phyloP scores from a whole-genome alignment of 2,888 invertebrate genomes.

The Ophioninae sp. region DNA sequence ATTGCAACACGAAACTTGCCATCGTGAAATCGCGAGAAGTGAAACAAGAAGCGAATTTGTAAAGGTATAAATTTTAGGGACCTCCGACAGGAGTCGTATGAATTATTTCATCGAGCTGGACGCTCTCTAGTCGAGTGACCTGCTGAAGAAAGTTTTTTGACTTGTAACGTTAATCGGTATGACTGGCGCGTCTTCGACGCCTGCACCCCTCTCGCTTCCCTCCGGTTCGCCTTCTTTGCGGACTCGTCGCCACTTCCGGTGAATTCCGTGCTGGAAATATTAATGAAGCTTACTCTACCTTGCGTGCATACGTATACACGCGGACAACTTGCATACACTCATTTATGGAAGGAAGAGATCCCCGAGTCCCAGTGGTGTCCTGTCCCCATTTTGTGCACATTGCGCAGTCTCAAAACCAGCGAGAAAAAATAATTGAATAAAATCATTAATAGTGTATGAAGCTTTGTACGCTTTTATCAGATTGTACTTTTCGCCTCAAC shows the following conservation, averaged over 20 bases:
- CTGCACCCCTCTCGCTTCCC: slow-evolving; percentile 17
- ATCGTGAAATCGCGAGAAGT: background rate
- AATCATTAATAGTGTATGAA: background rate
- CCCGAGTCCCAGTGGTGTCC: slow-evolving; percentile 7
- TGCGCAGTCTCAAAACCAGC: slow-evolving; percentile 13
- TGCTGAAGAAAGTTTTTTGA: slow-evolving; percentile 60
- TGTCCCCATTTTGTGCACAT: slow-evolving; percentile 3
- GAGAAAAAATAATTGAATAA: slow-evolving; percentile 1
- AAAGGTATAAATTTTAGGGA: background rate
- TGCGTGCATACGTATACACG: slow-evolving; percentile 16
- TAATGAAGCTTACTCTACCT: slow-evolving; percentile 52
- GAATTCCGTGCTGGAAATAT: slow-evolving; percentile 60
- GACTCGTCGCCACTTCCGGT: slow-evolving; percentile 60
- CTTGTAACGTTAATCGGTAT: slow-evolving; percentile 59
- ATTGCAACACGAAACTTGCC: slow-evolving; percentile 17
- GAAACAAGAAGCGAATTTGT: background rate
- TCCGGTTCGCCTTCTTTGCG: slow-evolving; percentile 41
- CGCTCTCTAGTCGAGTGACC: slow-evolving; percentile 61
- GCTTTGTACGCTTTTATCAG: no score
- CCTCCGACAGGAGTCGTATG: slow-evolving; percentile 38
- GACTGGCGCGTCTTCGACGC: slow-evolving; percentile 54
- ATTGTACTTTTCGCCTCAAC: no score
- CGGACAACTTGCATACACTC: slow-evolving; percentile 10
- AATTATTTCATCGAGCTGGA: slow-evolving; percentile 58
- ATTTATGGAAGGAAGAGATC: slow-evolving; percentile 6